Conservation (phyloP, 2,113 vertebrate genomes). For the Chionomys nivalis region DNA sequence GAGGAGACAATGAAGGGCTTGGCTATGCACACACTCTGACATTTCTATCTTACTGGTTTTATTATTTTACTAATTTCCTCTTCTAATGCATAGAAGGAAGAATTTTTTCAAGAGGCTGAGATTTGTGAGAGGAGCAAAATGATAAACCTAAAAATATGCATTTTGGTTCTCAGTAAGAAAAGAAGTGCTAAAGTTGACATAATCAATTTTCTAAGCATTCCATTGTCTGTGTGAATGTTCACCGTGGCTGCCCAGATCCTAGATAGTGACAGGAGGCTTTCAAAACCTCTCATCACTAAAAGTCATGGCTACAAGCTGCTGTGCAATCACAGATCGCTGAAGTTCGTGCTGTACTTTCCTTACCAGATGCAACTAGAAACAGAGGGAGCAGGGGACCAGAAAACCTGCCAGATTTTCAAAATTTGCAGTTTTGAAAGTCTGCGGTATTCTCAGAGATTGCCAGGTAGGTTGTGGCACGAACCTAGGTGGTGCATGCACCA, state of each 20-base stretch:
- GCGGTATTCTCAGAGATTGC: accelerated
- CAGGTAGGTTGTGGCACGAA: neutral
- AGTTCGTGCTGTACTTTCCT: accelerated
- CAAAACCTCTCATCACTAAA: neutral
- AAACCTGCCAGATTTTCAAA: neutral
- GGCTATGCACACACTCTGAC: neutral
- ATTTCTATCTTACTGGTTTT: neutral
- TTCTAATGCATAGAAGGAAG: neutral
- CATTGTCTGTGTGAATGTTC: neutral
- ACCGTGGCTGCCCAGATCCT: neutral
- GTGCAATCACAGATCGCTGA: neutral
- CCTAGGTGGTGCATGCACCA: no score
- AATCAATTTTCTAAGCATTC: neutral
- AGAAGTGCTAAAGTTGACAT: neutral
- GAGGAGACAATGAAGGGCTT: neutral
- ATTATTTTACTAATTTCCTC: neutral
- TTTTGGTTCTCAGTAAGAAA: neutral
- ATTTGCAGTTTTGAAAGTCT: accelerated
- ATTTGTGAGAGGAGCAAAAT: neutral
- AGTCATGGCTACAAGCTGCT: neutral
- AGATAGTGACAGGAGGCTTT: accelerated
- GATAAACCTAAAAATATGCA: neutral
- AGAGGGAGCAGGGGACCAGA: no score
- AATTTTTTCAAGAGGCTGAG: neutral
- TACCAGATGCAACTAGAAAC: neutral